Evolutionary conservation across 1,140 invertebrate species (phyloP), one percentile per base, ranked within the genome.

Genomic region (Forficula auricularia): DNA sequence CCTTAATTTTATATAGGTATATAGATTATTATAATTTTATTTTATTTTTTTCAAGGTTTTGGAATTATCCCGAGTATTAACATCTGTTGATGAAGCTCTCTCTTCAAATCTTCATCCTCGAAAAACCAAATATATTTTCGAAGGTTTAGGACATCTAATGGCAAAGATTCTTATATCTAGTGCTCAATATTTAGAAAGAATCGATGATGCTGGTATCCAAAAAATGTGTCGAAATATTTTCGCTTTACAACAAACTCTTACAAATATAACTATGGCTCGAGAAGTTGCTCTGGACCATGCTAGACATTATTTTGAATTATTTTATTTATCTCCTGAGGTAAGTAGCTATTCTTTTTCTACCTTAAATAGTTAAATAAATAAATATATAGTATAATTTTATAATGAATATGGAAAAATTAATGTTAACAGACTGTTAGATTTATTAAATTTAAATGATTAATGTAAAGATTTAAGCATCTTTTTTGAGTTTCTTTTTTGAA

Each of bases 91-190:
- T 57, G 81, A 86, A 57, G 72, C 79, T 12, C 65, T 90, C 45
- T 72, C 72, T 42, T 70, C 75, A 13, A 79, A 76, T 47, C 57
- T 90, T 14, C 67, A 73, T 54, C 73, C 75, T 3, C 70, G 75
- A 27, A 89, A 91, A 55, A 77, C 79, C 32, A 87, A 83, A 77
- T 97, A 95, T 58, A 79, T 97, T 43, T 90, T 97, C 65, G 86
- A 92, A 65, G 90, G 90, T 8, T 63, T 97, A 8, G 89, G 84
- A 2, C 83, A 86, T 60, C 60, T 91, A 10, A 79, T 88, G 35
- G 72, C 84, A 1, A 82, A 83, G 45, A 86, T 90, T 48, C 62
- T 91, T 15, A 88, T 90, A 49, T 82, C 76, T 46, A 79, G 78
- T 32, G 77, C 79, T 9, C 79, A 85, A 48, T 79, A 79, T 54